A percentile compares a stretch with the other conserved stretches of the same genome.
These are phyloP conservation scores for Galeruca laticollis DNA, from an alignment of 2,888 invertebrate species.

Conservation along the genomic window DNA sequence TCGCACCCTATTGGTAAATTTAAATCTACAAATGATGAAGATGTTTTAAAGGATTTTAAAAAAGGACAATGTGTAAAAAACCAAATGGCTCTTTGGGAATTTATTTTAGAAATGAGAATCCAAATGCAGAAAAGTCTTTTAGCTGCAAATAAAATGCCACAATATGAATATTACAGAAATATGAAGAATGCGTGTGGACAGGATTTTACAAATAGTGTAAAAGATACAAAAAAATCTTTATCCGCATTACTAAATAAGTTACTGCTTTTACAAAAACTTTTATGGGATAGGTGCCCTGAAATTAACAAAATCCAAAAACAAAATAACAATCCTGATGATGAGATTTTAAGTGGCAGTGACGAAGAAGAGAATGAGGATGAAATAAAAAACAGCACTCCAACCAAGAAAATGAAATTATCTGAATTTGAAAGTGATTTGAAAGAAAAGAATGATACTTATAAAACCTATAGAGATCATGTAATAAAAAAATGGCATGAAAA, in stretches of 20 bases:
- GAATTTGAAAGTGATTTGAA: conserved; percentile 73
- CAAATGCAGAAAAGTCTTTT: conserved; percentile 85
- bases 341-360: conserved; percentile 75
- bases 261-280: conserved; percentile 71
- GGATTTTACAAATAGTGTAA: conserved; percentile 69
- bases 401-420: conserved; percentile 70
- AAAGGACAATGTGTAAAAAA: conserved; percentile 78
- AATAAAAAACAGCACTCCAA: conserved; percentile 51
- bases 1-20: conserved; percentile 48
- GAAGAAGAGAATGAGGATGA: conserved; percentile 59
- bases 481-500: conserved; percentile 97
- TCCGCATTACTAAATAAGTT: conserved; percentile 75
- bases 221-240: conserved; percentile 70
- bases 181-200: conserved; percentile 63
- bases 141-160: conserved; percentile 84
- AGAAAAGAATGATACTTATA: conserved; percentile 73
- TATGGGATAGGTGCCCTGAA: conserved; percentile 77
- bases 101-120: conserved; percentile 86
- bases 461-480: conserved; percentile 79
- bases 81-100: conserved; percentile 86
- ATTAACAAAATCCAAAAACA: conserved; percentile 67
- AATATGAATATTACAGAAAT: conserved; percentile 69
- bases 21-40: conserved; percentile 32
- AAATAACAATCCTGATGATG: conserved; percentile 66
- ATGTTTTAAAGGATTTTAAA: conserved; percentile 61